Percentiles rank a stretch among this genome's conserved stretches.
Conservation (phyloP, 2,113 vertebrate genomes). For the Lichenostomus cassidix region DNA sequence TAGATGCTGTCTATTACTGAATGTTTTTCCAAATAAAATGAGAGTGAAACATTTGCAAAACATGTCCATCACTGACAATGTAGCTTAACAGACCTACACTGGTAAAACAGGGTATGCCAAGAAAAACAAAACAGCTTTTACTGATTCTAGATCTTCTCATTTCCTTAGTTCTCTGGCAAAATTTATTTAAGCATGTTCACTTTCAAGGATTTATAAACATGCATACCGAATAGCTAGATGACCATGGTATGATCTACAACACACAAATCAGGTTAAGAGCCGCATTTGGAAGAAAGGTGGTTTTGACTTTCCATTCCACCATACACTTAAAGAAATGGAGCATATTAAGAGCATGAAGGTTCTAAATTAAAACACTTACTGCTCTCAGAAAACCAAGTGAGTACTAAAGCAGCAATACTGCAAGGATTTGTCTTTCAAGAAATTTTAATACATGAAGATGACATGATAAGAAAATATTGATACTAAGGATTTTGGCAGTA, state of each 20-base stretch:
- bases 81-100: not conserved
- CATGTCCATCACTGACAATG: not conserved
- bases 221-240: not conserved
- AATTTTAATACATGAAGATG: constrained; percentile 34
- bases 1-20: not conserved
- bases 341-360: not conserved
- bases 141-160: not conserved
- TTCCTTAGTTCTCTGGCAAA: not conserved
- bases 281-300: not conserved
- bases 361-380: not conserved
- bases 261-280: not conserved
- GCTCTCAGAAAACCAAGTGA: not conserved
- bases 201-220: not conserved
- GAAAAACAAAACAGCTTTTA: not conserved
- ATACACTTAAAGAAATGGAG: not conserved
- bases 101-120: not conserved
- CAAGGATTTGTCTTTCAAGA: constrained; percentile 40
- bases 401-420: not conserved
- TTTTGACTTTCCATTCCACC: not conserved
- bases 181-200: not conserved
- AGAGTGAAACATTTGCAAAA: not conserved
- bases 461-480: constrained; percentile 29
- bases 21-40: not conserved
- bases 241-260: not conserved
- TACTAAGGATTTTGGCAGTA: constrained; percentile 36